Percentiles rank a stretch among this genome's conserved stretches.
phyloP scores from a whole-genome alignment of 1,140 invertebrate species.

The Brachionus rubens region DNA sequence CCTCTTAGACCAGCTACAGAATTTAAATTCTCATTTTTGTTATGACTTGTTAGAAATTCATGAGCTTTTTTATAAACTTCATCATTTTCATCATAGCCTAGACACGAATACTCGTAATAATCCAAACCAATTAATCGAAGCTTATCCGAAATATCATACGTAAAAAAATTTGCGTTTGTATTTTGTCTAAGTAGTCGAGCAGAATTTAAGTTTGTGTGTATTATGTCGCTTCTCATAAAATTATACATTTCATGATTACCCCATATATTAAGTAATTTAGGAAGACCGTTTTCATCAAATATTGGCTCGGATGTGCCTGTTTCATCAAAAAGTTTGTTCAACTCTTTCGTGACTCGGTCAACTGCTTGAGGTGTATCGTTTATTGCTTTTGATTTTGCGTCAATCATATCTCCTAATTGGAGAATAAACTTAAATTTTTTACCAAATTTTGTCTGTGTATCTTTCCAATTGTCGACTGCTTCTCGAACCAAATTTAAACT shows the following conservation, averaged over 20 bases:
- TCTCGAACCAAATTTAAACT: conserved; percentile 52
- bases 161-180: conserved; percentile 23
- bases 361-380: conserved; percentile 47
- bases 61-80: conserved; percentile 48
- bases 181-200: conserved; percentile 15
- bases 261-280: conserved; percentile 53
- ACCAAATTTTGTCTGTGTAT: background rate
- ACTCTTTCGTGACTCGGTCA: conserved; percentile 12
- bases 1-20: conserved; percentile 52
- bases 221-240: conserved; percentile 51
- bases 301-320: conserved; percentile 47
- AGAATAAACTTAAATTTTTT: conserved; percentile 52
- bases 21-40: conserved; percentile 54
- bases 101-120: conserved; percentile 56
- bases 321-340: conserved; percentile 47
- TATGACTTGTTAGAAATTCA: conserved; percentile 50
- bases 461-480: conserved; percentile 55
- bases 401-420: conserved; percentile 59
- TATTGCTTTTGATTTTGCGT: conserved; percentile 52
- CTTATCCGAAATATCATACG: conserved; percentile 22
- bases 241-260: conserved; percentile 62
- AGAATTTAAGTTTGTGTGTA: conserved; percentile 48
- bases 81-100: conserved; percentile 50
- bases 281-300: conserved; percentile 45
- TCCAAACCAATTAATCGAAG: conserved; percentile 50